Percentiles rank a stretch among this genome's conserved stretches.
These are phyloP conservation scores for Spisula solida DNA, from an alignment of 2,888 invertebrate genomes.

Conservation along the genomic window DNA sequence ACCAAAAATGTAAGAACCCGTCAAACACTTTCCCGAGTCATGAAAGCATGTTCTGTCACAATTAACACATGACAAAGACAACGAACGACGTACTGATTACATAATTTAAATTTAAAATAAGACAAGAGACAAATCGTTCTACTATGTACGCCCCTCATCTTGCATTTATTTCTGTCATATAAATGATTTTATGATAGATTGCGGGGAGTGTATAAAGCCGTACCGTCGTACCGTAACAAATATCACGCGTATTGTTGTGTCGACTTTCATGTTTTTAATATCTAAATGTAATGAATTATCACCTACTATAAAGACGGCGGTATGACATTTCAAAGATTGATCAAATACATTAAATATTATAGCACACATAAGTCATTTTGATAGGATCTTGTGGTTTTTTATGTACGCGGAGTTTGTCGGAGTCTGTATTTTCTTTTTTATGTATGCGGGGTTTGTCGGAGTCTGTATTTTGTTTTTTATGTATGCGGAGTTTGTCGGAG, in stretches of 20 bases:
- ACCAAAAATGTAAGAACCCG: too few relatives aligned
- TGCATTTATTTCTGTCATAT: constrained; percentile 26
- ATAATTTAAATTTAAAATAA: constrained; percentile 47
- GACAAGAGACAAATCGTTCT: constrained; percentile 47
- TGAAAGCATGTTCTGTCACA: too few relatives aligned
- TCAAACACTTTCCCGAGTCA: too few relatives aligned
- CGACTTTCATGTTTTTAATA: constrained; percentile 36
- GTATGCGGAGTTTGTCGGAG: too few relatives aligned
- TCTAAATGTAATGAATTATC: constrained; percentile 35
- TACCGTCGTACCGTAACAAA: constrained; percentile 35
- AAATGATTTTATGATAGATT: constrained; percentile 11
- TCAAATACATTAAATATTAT: neutral
- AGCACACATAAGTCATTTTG: neutral
- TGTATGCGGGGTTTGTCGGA: neutral
- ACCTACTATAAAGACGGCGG: constrained; percentile 6
- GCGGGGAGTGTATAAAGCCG: neutral
- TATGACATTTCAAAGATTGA: constrained; percentile 37
- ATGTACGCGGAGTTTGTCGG: neutral
- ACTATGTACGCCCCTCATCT: constrained; percentile 43
- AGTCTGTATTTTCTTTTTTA: neutral
- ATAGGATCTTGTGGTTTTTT: neutral
- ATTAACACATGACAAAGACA: neutral
- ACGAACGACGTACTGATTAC: constrained; percentile 10
- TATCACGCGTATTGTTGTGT: constrained; percentile 19
- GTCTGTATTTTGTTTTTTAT: too few relatives aligned